Evolutionary conservation across 2,797 vertebrate species (phyloP).

Genomic region (Argya squamiceps): DNA sequence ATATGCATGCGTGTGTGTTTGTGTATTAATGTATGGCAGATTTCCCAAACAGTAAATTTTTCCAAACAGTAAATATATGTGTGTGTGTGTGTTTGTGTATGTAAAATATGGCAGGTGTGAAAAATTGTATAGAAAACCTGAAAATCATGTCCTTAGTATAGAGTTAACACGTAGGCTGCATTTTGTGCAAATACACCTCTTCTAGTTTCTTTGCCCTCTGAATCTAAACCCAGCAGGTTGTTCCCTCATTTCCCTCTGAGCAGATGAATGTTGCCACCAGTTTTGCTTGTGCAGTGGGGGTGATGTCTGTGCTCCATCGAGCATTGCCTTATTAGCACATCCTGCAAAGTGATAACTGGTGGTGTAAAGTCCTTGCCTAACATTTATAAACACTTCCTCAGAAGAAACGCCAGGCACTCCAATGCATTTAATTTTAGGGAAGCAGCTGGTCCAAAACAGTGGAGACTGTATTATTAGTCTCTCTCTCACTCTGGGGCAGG

Average conservation of each 20-base stretch:
- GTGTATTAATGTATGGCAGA: not conserved
- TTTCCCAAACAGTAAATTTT: not conserved
- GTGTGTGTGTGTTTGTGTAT: not conserved
- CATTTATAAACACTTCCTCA: conserved; percentile 58
- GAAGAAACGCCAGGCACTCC: conserved; percentile 49
- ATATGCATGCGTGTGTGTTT: not conserved
- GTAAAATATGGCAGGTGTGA: not conserved
- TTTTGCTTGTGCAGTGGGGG: not conserved
- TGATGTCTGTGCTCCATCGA: fast-evolving
- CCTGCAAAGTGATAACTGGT: conserved; percentile 20
- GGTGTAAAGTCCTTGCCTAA: conserved; percentile 8
- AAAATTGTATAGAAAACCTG: not conserved
- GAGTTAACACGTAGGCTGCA: not conserved
- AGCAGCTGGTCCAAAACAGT: conserved; percentile 41
- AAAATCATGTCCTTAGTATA: not conserved
- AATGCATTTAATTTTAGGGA: conserved; percentile 59
- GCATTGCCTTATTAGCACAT: conserved; percentile 58
- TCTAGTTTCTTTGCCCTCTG: not conserved
- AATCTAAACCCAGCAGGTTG: not conserved
- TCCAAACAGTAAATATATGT: not conserved
- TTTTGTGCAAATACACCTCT: not conserved
- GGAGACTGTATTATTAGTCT: conserved; percentile 44
- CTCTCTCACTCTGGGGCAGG: not conserved
- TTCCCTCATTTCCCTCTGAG: not conserved
- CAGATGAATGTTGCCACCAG: not conserved